phyloP scores from a whole-genome alignment of 1,140 invertebrate genomes.

The Gryon sp. region DNA sequence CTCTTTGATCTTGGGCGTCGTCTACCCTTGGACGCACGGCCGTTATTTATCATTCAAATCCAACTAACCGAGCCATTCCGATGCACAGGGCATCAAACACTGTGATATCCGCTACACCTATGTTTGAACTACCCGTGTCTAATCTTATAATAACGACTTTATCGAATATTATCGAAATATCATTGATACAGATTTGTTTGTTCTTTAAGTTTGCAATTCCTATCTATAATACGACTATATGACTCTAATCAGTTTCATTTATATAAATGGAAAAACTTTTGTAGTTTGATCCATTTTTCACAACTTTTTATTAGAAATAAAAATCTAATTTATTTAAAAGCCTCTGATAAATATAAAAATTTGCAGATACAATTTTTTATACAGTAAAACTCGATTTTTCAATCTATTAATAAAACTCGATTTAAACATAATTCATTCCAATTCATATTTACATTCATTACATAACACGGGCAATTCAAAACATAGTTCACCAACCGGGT shows the following conservation, averaged over 20 bases:
- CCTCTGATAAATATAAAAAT: neutral
- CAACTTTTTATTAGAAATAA: too few relatives aligned
- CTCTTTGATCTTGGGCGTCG: neutral
- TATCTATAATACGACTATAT: neutral
- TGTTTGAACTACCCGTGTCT: constrained; percentile 2
- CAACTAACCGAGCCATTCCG: neutral
- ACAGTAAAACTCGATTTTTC: neutral
- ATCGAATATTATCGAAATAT: constrained; percentile 4
- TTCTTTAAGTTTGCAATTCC: neutral
- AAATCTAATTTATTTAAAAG: too few relatives aligned
- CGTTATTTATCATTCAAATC: constrained; percentile 9
- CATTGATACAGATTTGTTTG: neutral
- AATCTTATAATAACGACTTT: neutral
- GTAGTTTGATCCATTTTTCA: neutral
- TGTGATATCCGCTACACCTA: neutral
- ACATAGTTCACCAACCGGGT: neutral
- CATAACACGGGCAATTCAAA: constrained; percentile 14
- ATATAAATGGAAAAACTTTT: too few relatives aligned
- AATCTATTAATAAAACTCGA: neutral
- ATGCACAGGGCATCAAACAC: constrained; percentile 5
- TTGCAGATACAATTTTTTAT: neutral
- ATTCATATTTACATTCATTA: constrained; percentile 28
- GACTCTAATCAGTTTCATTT: too few relatives aligned
- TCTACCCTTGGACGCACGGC: neutral
- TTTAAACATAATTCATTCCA: neutral